Percentiles rank a stretch among this genome's conserved stretches.
These are phyloP conservation scores for Amphimallon solstitiale DNA, from an alignment of 2,888 invertebrate species.

Conservation along the genomic window DNA sequence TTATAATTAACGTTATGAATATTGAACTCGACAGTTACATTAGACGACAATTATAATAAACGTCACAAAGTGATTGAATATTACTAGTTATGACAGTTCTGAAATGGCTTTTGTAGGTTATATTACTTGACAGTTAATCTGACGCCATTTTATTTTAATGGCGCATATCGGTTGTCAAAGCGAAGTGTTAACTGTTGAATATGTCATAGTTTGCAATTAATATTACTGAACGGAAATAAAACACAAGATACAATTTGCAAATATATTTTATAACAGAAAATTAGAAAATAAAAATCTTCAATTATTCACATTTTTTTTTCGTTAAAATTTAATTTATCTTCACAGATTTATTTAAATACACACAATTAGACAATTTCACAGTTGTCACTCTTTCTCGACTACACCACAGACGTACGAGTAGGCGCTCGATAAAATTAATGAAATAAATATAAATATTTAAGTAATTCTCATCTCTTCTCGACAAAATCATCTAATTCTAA, in stretches of 20 bases:
- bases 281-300: slow-evolving; percentile 18
- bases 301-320: background rate
- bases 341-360: background rate
- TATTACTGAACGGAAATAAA: background rate
- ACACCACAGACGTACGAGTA: background rate
- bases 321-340: background rate
- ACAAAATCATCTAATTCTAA: slow-evolving; percentile 35
- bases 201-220: too few species aligned
- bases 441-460: slow-evolving; percentile 1
- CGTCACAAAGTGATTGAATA: too few species aligned
- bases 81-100: too few species aligned
- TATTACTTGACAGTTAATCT: too few species aligned
- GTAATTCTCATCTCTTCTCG: slow-evolving; percentile 38
- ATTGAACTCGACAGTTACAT: too few species aligned
- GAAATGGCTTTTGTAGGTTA: too few species aligned
- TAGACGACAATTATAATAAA: too few species aligned
- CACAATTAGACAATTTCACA: background rate
- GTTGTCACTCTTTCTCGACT: background rate
- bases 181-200: too few species aligned
- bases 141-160: too few species aligned
- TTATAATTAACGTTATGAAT: too few species aligned
- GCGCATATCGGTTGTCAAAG: too few species aligned
- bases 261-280: slow-evolving; percentile 19
- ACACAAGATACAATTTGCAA: background rate
- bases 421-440: background rate